Conservation (phyloP, 2,888 invertebrate genomes). For the Drosophila neotestacea region DNA sequence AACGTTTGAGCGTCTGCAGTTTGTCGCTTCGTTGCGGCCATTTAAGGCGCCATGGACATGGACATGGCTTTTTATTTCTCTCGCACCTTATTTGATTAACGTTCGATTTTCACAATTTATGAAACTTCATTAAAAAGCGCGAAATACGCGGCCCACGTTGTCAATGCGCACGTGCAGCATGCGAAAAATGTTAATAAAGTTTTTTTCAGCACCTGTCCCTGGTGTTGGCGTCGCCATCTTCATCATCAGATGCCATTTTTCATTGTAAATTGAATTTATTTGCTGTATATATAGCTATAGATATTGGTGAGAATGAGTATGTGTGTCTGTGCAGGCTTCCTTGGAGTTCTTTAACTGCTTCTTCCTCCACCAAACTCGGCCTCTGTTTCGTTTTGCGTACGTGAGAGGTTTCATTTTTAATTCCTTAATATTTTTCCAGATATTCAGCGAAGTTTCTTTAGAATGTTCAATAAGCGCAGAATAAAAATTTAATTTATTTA, state of each 20-base stretch:
- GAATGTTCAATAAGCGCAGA: too few species aligned
- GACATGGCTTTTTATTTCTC: constrained; percentile 49
- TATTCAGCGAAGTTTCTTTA: not conserved
- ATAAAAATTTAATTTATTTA: too few species aligned
- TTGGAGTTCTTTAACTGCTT: constrained; percentile 5
- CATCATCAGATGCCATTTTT: constrained; percentile 75
- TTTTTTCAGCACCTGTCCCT: constrained; percentile 53
- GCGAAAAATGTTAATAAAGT: constrained; percentile 79
- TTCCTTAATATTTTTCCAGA: constrained; percentile 45
- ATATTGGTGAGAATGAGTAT: constrained; percentile 11
- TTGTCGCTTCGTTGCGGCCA: constrained; percentile 63
- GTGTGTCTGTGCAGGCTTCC: constrained; percentile 16
- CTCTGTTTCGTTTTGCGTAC: constrained; percentile 37
- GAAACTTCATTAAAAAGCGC: constrained; percentile 76
- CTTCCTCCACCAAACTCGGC: not conserved
- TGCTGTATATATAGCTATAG: constrained; percentile 26
- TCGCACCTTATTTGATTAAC: constrained; percentile 77
- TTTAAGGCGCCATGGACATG: constrained; percentile 63
- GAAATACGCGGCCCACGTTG: constrained; percentile 57
- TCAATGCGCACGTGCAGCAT: constrained; percentile 70
- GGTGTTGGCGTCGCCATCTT: constrained; percentile 59
- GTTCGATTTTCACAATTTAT: constrained; percentile 77
- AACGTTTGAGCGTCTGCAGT: constrained; percentile 51
- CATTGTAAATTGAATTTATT: constrained; percentile 76
- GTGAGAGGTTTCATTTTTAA: constrained; percentile 59